Conservation (phyloP, 2,888 invertebrate species). For the Orthosia cruda region DNA sequence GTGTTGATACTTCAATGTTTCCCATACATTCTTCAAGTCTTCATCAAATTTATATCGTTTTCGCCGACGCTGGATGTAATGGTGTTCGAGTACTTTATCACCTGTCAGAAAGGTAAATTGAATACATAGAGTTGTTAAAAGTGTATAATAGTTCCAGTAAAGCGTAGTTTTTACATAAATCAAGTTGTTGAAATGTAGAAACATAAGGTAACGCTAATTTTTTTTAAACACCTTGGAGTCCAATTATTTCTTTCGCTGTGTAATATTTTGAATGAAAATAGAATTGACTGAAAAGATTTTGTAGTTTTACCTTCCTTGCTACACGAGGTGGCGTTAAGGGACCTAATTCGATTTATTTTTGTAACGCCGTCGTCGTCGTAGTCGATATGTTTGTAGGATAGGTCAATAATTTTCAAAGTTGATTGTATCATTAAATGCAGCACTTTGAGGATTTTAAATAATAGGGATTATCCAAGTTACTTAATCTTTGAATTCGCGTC, state of each 20-base stretch:
- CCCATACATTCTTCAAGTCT: constrained; percentile 55
- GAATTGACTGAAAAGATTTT: neutral
- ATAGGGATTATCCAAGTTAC: too few species aligned
- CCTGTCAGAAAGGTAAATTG: constrained; percentile 40
- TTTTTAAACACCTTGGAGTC: neutral
- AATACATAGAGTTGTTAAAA: constrained; percentile 37
- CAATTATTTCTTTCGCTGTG: neutral
- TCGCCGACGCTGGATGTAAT: constrained; percentile 41
- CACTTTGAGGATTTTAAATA: too few species aligned
- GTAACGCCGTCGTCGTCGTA: neutral
- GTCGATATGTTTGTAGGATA: neutral
- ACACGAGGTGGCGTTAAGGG: too few species aligned
- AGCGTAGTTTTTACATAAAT: constrained; percentile 1
- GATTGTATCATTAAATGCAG: neutral
- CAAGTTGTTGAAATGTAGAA: constrained; percentile 12
- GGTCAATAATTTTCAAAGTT: neutral
- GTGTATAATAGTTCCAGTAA: neutral
- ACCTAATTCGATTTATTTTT: neutral
- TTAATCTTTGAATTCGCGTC: too few species aligned
- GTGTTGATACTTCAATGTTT: constrained; percentile 68
- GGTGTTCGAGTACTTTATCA: constrained; percentile 45
- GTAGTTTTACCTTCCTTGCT: too few species aligned
- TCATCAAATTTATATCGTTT: constrained; percentile 55
- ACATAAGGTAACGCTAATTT: neutral
- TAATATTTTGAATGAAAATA: neutral